These are phyloP conservation scores for Bujurquina vittata DNA, from an alignment of 2,113 vertebrate genomes.

Conservation along the genomic window DNA sequence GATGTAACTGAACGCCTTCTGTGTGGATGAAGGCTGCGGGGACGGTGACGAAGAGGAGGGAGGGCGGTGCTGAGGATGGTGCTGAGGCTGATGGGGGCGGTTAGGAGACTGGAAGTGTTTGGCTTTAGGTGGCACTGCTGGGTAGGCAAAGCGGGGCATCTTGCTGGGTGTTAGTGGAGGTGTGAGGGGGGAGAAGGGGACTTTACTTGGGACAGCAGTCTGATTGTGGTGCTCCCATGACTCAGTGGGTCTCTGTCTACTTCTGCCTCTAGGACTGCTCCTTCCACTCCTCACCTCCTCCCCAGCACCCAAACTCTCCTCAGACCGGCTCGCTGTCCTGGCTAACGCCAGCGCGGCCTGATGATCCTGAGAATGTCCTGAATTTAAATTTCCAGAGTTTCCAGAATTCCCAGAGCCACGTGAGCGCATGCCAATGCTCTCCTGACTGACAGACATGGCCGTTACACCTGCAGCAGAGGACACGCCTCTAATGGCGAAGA, in stretches of 20 bases:
- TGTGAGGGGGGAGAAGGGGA: slow-evolving; percentile 48
- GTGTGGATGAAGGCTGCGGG: slow-evolving; percentile 47
- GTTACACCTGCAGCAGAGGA: slow-evolving; percentile 68
- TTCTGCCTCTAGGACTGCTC: slow-evolving; percentile 35
- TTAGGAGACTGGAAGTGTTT: slow-evolving; percentile 45
- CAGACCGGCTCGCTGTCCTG: slow-evolving; percentile 69
- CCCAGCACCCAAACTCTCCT: slow-evolving; percentile 80
- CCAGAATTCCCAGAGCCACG: slow-evolving; percentile 88
- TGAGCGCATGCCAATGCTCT: slow-evolving; percentile 90
- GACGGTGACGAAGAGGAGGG: slow-evolving; percentile 31
- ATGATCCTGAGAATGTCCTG: slow-evolving; percentile 79
- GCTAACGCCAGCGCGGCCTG: slow-evolving; percentile 33
- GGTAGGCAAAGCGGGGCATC: slow-evolving; percentile 69
- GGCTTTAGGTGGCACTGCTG: slow-evolving; percentile 61
- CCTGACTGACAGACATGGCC: slow-evolving; percentile 87
- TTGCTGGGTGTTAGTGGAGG: slow-evolving; percentile 74
- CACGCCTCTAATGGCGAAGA: slow-evolving; percentile 75
- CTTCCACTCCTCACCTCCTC: slow-evolving; percentile 28
- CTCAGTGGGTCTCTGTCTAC: slow-evolving; percentile 39
- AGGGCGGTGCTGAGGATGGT: slow-evolving; percentile 41
- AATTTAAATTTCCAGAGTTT: slow-evolving; percentile 52
- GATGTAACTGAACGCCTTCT: slow-evolving; percentile 70
- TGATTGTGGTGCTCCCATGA: slow-evolving; percentile 41
- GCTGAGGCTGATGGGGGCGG: slow-evolving; percentile 42
- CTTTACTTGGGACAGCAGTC: slow-evolving; percentile 21